Percentiles rank a stretch among this genome's conserved stretches.
Evolutionary conservation across 2,113 vertebrate species (phyloP).

Genomic region (Chunga burmeisteri): DNA sequence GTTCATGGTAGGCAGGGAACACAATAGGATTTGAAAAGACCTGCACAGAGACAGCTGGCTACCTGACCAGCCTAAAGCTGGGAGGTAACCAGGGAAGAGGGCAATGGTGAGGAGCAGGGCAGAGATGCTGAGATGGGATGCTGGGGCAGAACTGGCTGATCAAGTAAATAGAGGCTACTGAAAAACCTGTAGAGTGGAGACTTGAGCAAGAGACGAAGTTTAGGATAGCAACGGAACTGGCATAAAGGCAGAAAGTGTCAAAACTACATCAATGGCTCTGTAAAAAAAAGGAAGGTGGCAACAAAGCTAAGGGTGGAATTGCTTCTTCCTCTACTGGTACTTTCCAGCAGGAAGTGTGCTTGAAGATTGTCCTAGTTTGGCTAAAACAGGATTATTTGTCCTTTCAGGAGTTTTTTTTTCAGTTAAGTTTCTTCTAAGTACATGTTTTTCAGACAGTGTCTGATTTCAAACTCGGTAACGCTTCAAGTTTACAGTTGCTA

Average conservation of each 20-base stretch:
- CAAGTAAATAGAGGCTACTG: neutral
- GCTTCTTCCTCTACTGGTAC: neutral
- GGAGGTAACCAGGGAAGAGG: neutral
- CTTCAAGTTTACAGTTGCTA: too few species aligned
- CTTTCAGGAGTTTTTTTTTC: too few species aligned
- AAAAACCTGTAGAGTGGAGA: neutral
- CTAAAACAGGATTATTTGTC: too few species aligned
- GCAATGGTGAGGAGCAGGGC: neutral
- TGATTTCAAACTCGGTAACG: too few species aligned
- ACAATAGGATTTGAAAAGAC: neutral
- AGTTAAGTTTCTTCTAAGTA: too few species aligned
- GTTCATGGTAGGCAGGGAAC: neutral
- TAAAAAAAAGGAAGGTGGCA: neutral
- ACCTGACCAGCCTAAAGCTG: neutral
- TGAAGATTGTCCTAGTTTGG: neutral
- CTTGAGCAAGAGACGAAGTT: neutral
- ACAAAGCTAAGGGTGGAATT: neutral
- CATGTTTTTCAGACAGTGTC: too few species aligned
- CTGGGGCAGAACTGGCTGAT: neutral
- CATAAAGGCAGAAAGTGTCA: neutral
- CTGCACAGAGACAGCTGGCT: neutral
- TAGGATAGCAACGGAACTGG: neutral
- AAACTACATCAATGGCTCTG: neutral
- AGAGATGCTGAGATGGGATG: neutral
- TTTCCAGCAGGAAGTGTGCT: neutral